These are phyloP conservation scores for Procavia capensis DNA, from an alignment of 2,113 vertebrate species.

Conservation along the genomic window DNA sequence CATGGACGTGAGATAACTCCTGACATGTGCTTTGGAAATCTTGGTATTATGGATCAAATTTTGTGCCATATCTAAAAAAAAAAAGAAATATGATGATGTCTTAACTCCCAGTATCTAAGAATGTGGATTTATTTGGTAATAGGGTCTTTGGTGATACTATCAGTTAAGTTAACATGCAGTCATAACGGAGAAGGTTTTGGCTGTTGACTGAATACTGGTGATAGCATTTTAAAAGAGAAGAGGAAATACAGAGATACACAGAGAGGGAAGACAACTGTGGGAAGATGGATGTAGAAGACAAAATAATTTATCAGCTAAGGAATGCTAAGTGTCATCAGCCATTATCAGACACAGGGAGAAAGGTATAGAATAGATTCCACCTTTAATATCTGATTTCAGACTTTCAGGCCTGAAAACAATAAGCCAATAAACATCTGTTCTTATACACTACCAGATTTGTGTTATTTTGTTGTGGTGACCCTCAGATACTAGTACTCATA, in stretches of 20 bases:
- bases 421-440: background rate
- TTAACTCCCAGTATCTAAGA: background rate
- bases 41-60: no score
- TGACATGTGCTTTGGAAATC: background rate
- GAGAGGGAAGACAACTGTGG: background rate
- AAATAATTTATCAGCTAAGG: background rate
- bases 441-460: background rate
- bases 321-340: background rate
- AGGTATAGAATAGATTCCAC: background rate
- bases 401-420: background rate
- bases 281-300: background rate
- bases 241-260: background rate
- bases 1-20: fast-evolving
- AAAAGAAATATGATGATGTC: background rate
- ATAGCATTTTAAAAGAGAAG: background rate
- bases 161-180: background rate
- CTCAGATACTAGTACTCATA: background rate
- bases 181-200: no score
- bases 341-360: background rate
- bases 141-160: background rate
- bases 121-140: background rate
- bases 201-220: background rate
- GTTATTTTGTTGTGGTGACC: background rate
- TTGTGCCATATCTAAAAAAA: background rate
- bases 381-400: background rate